Base-by-base conservation (phyloP, 2,888 invertebrate species). In the Choristoneura rosaceana region DNA sequence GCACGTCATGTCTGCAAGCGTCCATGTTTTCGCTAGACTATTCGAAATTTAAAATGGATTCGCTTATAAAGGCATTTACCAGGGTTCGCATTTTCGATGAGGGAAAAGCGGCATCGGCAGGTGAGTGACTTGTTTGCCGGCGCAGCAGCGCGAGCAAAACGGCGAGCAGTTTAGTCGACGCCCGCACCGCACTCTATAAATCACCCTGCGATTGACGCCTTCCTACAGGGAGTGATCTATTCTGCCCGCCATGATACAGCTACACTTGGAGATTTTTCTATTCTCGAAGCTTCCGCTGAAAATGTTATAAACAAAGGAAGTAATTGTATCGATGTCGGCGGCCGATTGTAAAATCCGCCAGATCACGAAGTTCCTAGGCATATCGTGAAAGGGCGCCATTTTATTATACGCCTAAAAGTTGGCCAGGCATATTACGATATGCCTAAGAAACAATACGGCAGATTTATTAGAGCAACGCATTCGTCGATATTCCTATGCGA, bases 141-240 rank as follows among this genome's bases (percentile, higher is more conserved):
- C 80, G 82, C 82, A 82, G 80, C 88, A 90, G 87, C 84, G 88
- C 87, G 90, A 93, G 90, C 89, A 91, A 92, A 92, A 92, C 87
- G 86, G 85, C 81, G 86, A 88, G 90, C 91, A 90, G 92, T 89
- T 92, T 91, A 92, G 92, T 85, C 89, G 89, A 87, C 87, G 87
- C 84, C 82, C 82, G 76, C 81, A 86, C 87, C 88, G 85, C 88
- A 89, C 91, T 86, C 92, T 87, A 93, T 94, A 93, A 93, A 94
- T 94, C 93, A 93, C 90, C 84, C 80, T 76, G 86, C 90, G 92
- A 94, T 93, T 94, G 93, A 94, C 92, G 91, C 90, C 87, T 92
- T 91, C 92, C 92, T 92, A 92, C 91, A 81, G 92, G 92, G 93
- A 93, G 93, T 93, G 93, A 93, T 94, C 93, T 93, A 94, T 93